Percentiles rank a stretch among this genome's conserved stretches.
These are phyloP conservation scores for Papilio polytes DNA, from an alignment of 1,140 invertebrate genomes.

Conservation along the genomic window DNA sequence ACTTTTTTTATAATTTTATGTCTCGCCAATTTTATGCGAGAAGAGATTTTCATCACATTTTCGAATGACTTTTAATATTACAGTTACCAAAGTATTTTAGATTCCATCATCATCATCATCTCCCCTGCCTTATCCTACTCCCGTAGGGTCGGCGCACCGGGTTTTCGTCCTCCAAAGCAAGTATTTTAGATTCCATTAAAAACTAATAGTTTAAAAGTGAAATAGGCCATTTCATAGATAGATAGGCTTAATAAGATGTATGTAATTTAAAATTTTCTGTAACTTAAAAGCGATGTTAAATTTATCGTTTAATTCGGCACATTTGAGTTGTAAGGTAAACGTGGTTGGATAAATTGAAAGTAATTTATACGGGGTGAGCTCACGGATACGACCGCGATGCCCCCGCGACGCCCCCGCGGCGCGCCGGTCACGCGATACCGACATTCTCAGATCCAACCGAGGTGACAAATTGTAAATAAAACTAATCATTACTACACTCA, in stretches of 20 bases:
- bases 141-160: no score
- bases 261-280: slow-evolving; percentile 14
- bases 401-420: slow-evolving; percentile 46
- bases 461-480: slow-evolving; percentile 80
- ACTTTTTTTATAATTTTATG: not conserved
- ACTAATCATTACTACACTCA: slow-evolving; percentile 71
- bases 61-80: not conserved
- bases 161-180: no score
- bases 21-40: not conserved
- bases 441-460: slow-evolving; percentile 72
- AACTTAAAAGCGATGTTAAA: slow-evolving; percentile 63
- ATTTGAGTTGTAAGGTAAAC: slow-evolving; percentile 57
- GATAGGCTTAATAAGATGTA: not conserved
- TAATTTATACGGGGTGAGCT: slow-evolving; percentile 78
- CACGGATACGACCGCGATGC: slow-evolving; percentile 66
- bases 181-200: not conserved
- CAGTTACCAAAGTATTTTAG: not conserved
- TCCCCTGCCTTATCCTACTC: no score
- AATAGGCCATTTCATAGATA: no score
- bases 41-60: not conserved
- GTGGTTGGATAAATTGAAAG: slow-evolving; percentile 67
- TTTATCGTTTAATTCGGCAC: slow-evolving; percentile 71
- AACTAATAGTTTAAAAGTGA: no score
- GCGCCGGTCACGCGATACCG: slow-evolving; percentile 67
- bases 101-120: no score